Base-by-base conservation (phyloP, 2,888 invertebrate species). In the Malthinus flaveolus region DNA sequence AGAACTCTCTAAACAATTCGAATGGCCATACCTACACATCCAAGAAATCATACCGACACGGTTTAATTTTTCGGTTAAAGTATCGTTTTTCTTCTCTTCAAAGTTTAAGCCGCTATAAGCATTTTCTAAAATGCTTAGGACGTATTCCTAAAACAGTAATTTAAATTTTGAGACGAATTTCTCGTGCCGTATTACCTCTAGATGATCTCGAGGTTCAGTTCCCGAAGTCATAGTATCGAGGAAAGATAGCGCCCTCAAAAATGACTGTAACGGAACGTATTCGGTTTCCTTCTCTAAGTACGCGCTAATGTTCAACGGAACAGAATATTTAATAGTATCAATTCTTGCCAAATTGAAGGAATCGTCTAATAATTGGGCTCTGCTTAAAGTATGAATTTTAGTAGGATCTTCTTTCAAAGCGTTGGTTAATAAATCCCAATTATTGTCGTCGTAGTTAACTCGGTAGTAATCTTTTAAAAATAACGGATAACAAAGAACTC, bases 361-460 rank as follows among this genome's bases (percentile, higher is more conserved):
- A 73, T 95, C 94, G 66, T 91, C 89, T 0, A 95, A 75, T 6
- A 87, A 69, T 56, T 91, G 89, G 0, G 90, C 91, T 36, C 93
- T 82, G 75, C 89, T 91, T 5, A 87, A 67, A 0, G 82, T 69
- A 59, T 84, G 81, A 50, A 90, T 87, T 1, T 66, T 68, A 1
- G 10, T 8, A 37, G 80, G 78, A 59, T 81, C 75, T 1, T 82
- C 74, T 0, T 56, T 64, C 51, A 88, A 71, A 7, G 78, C 82
- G 0, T 70, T 67, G 1, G 78, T 76, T 7, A 93, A 75, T 55
- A 90, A 77, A 36, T 83, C 78, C 91, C 91, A 92, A 77, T 92
- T 92, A 49, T 82, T 80, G 1, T 78, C 71, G 73, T 92, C 91
- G 74, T 92, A 93, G 78, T 90, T 91, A 42, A 92, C 87, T 59